Evolutionary conservation across 1,140 invertebrate species (phyloP), one percentile per base, ranked within the genome.

Genomic region (Chelonus insularis): DNA sequence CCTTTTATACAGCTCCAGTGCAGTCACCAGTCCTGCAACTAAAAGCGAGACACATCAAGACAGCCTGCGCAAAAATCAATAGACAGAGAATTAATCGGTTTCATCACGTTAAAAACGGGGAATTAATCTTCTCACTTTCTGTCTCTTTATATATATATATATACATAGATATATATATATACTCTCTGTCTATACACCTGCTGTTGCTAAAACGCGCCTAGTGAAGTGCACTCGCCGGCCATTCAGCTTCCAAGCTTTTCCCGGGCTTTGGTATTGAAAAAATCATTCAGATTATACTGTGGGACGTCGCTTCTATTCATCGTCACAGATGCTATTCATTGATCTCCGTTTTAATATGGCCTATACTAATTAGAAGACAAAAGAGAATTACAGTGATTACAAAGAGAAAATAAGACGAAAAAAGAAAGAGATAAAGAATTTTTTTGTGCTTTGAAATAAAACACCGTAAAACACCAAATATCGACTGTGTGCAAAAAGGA

Each of bases 181-280:
- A n/a, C 29, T 36, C 47, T 41, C 47, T 20, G 21, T 11, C 48
- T 43, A 23, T 57, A 43, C 56, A 47, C 16, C 56, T 14, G 18
- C 50, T 48, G 14, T 20, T 23, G 58, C 29, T 32, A 20, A 47
- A 29, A 32, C 60, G 54, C 57, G 41, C 39, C 63, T 68, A 63
- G 60, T 65, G 67, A n/a, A 65, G 60, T 54, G 57, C 52, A 65
- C 21, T 25, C 48, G 48, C 29, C 29, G 23, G 47, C 2, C 52
- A 64, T 65, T 71, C 55, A 68, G 65, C 66, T 72, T 69, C 63
- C 52, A 65, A 58, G 65, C 69, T 66, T 68, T 72, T 60, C 63
- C 52, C 20, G 68, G 65, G 66, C 65, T 72, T 71, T 69, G 64
- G 45, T 57, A 18, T 18, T 7, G 14, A 43, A 43, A 43, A 16